These are phyloP conservation scores for Geococcyx californianus DNA, from an alignment of 2,113 vertebrate genomes.

Conservation along the genomic window DNA sequence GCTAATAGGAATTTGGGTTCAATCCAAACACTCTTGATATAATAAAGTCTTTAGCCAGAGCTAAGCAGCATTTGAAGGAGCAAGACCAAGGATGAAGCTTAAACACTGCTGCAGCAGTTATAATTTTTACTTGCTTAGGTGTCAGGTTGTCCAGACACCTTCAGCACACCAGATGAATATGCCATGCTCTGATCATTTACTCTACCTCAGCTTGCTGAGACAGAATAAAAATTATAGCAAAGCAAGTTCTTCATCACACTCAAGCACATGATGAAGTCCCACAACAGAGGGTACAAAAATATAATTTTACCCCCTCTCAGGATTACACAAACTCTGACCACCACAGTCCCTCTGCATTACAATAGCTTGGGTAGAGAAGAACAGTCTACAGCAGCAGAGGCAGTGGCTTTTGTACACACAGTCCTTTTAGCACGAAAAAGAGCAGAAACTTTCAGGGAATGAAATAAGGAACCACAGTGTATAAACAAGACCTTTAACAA, in stretches of 20 bases:
- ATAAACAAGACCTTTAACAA: neutral
- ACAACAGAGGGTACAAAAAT: neutral
- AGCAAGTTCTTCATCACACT: neutral
- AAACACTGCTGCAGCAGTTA: neutral
- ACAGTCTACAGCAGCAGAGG: neutral
- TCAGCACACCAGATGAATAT: rapidly evolving
- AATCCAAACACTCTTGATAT: neutral
- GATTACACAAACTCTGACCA: neutral
- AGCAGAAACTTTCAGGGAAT: neutral
- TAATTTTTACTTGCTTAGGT: neutral
- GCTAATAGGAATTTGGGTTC: slow-evolving; percentile 18
- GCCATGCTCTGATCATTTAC: neutral
- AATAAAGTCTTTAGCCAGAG: neutral
- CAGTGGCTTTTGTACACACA: neutral
- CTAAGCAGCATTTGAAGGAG: neutral
- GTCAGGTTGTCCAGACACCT: neutral
- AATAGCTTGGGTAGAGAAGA: neutral
- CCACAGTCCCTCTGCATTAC: neutral
- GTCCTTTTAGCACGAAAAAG: neutral
- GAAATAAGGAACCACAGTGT: rapidly evolving
- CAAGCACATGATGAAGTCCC: neutral
- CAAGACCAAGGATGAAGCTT: neutral
- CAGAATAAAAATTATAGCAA: neutral
- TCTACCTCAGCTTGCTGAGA: neutral
- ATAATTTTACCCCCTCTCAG: neutral